phyloP scores from a whole-genome alignment of 2,797 vertebrate genomes.

The Neosilurus mollespiculum region DNA sequence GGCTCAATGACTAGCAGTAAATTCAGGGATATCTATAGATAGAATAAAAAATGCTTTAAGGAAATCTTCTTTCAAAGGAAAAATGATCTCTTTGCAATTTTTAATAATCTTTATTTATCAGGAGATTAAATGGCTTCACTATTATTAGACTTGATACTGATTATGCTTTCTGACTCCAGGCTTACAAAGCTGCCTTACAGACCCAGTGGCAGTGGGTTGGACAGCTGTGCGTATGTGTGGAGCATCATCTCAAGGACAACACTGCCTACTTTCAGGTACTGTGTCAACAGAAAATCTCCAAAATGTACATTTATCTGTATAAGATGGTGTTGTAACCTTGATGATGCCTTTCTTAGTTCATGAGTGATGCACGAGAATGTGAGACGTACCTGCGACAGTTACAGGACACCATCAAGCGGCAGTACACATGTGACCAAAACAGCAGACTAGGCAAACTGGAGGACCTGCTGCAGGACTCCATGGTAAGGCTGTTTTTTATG shows the following conservation, averaged over 20 bases:
- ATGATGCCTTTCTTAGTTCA: slow-evolving; percentile 75
- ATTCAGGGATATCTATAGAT: no score
- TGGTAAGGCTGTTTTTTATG: slow-evolving; percentile 75
- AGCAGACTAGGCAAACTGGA: slow-evolving; percentile 90
- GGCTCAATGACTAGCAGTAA: no score
- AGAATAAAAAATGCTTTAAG: background rate
- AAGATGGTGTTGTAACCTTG: background rate
- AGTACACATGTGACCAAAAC: slow-evolving; percentile 91
- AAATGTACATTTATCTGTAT: background rate
- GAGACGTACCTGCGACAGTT: slow-evolving; percentile 89
- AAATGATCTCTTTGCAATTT: background rate
- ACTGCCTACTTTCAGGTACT: slow-evolving; percentile 90
- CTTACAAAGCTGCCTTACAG: slow-evolving; percentile 93
- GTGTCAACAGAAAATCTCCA: background rate
- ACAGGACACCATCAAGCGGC: slow-evolving; percentile 93
- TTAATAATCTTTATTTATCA: background rate
- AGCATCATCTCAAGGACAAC: slow-evolving; percentile 94
- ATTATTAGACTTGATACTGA: background rate
- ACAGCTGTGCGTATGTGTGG: slow-evolving; percentile 92
- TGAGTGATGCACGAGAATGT: slow-evolving; percentile 86
- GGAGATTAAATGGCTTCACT: background rate
- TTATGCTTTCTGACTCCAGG: slow-evolving; percentile 68
- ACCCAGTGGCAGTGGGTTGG: slow-evolving; percentile 96
- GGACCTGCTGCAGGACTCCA: slow-evolving; percentile 97
- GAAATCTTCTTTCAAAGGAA: background rate